phyloP scores from a whole-genome alignment of 2,113 vertebrate genomes.

The Ceyx margarethae region DNA sequence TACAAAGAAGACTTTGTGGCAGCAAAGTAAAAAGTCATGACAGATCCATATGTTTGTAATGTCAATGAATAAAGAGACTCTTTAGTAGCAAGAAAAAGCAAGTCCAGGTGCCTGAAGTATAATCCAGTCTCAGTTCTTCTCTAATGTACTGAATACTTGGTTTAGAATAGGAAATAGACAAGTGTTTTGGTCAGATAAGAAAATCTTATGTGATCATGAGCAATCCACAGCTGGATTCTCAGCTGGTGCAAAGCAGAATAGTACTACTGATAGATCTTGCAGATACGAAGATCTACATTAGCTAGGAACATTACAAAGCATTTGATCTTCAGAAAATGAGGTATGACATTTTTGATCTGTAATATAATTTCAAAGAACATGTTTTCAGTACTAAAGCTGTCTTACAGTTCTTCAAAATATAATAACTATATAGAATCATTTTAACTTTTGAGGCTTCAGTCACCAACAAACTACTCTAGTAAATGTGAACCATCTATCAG shows the following conservation, averaged over 20 bases:
- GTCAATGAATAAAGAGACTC: neutral
- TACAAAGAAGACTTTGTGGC: neutral
- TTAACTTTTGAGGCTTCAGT: neutral
- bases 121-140: neutral
- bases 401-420: neutral
- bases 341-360: neutral
- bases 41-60: neutral
- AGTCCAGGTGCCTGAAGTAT: neutral
- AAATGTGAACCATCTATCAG: neutral
- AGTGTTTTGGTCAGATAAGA: conserved; percentile 40
- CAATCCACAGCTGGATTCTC: neutral
- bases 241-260: neutral
- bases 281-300: neutral
- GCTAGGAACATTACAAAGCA: neutral
- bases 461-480: neutral
- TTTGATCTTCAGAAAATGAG: neutral
- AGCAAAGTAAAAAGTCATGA: neutral
- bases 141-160: neutral
- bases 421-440: neutral
- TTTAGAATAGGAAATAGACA: neutral
- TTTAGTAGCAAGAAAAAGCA: neutral
- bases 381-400: neutral
- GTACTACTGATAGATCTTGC: neutral
- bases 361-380: neutral
- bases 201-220: neutral